Base-by-base conservation (phyloP, 1,140 invertebrate genomes). In the Ganaspis sp. region DNA sequence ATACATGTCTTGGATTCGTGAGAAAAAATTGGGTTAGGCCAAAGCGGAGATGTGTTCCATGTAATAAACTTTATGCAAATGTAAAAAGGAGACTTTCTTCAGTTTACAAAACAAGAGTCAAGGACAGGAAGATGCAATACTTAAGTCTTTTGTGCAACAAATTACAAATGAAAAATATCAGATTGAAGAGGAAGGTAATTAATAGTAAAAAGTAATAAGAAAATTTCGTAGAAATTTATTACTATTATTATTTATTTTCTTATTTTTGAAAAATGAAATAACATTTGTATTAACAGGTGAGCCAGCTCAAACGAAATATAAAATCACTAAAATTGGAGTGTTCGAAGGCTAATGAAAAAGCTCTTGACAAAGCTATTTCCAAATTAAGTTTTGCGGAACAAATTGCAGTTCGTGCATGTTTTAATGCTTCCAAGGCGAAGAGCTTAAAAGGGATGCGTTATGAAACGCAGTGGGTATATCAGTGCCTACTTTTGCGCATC, bases 401-500 rank as follows among this genome's bases (percentile, higher is more conserved):
- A 45, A 45, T n/a, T 5, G 42, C 42, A 45, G 42, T 45, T 45
- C 42, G 42, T 15, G 12, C 42, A 9, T 45, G 42, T 45, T 45
- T 45, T 45, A n/a, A 9, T 5, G 42, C 42, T 9, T 45, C 42
- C 4, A 45, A 45, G 15, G 42, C 15, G 4, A 45, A 45, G 15
- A 45, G 42, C 42, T 15, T 45, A 45, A 45, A 45, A 45, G 42
- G 9, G 15, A 45, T 45, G 42, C 9, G 42, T 15, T 45, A 45
- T n/a, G 42, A 45, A 15, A 45, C 42, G 4, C 21, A 79, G 5
- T 79, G 77, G 73, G 53, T 79, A 9, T 79, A 79, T 58, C 49
- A 80, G 45, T 80, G 72, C 26, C 64, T 73, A 15, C 38, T 76
- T 8, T 70, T 76, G 49, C 74, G 78, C 15, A 80, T 80, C 19